Conservation (phyloP, 2,113 vertebrate species). For the Phrynosoma platyrhinos region DNA sequence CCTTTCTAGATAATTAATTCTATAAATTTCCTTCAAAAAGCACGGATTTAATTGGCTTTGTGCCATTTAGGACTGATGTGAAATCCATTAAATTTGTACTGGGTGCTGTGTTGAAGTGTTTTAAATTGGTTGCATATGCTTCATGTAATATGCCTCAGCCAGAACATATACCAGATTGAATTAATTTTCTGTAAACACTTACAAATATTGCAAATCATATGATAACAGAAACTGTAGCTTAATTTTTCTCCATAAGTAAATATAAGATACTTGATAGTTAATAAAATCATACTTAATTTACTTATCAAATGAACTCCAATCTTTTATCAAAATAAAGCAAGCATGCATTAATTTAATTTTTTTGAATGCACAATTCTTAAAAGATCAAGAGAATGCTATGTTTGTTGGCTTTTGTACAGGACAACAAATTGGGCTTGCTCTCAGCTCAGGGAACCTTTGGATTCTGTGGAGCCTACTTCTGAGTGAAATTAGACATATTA, state of each 20-base stretch:
- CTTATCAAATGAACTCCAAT: constrained; percentile 27
- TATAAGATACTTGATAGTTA: constrained; percentile 28
- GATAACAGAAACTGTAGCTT: constrained; percentile 26
- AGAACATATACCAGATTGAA: constrained; percentile 2
- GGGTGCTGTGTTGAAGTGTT: background rate
- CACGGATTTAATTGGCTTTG: background rate
- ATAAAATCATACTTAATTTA: constrained; percentile 12
- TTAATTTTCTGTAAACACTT: background rate
- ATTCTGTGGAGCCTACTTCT: background rate
- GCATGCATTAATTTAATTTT: background rate
- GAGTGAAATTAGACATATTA: background rate
- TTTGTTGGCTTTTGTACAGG: background rate
- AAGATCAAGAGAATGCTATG: background rate
- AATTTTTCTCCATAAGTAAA: constrained; percentile 3
- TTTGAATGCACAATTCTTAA: background rate
- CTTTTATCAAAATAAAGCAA: constrained; percentile 25
- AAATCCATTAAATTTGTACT: background rate
- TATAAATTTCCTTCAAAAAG: background rate
- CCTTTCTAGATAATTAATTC: no score
- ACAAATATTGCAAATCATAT: constrained; percentile 24
- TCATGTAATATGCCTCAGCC: constrained; percentile 4
- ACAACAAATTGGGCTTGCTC: no score
- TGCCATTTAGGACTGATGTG: background rate
- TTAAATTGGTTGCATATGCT: background rate
- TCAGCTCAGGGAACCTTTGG: background rate